These are phyloP conservation scores for Melanotaenia maccullochi DNA, from an alignment of 2,797 vertebrate genomes.

Conservation along the genomic window DNA sequence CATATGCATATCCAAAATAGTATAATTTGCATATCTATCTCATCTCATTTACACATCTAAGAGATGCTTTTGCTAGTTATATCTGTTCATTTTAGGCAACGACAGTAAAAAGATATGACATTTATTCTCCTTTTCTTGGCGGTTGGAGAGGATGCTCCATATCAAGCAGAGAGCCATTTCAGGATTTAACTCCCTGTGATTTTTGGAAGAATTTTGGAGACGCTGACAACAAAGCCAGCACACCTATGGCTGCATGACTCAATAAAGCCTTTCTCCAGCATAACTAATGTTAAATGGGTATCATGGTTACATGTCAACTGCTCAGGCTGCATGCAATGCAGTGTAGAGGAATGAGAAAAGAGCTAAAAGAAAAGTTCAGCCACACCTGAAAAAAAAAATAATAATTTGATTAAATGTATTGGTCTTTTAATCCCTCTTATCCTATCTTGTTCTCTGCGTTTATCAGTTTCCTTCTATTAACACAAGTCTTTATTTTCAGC, in stretches of 20 bases:
- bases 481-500: slow-evolving; percentile 4
- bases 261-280: slow-evolving; percentile 19
- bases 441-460: not conserved
- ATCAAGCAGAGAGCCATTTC: not conserved
- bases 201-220: slow-evolving; percentile 15
- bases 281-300: slow-evolving; percentile 23
- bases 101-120: not conserved
- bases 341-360: not conserved
- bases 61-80: not conserved
- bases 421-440: not conserved
- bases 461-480: not conserved
- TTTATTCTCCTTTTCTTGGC: not conserved
- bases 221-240: not conserved
- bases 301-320: slow-evolving; percentile 43
- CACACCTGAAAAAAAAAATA: slow-evolving; percentile 30
- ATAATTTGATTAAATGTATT: not conserved
- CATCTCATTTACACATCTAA: not conserved
- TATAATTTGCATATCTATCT: not conserved
- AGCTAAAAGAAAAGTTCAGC: slow-evolving; percentile 12
- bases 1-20: not conserved
- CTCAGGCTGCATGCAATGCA: slow-evolving; percentile 38
- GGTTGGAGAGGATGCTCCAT: not conserved
- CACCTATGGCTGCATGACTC: slow-evolving; percentile 35
- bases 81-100: not conserved
- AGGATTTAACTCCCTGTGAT: not conserved